Percentiles rank a stretch among this genome's conserved stretches.
These are phyloP conservation scores for Lydus trimaculatus DNA, from an alignment of 2,888 invertebrate genomes.

Conservation along the genomic window DNA sequence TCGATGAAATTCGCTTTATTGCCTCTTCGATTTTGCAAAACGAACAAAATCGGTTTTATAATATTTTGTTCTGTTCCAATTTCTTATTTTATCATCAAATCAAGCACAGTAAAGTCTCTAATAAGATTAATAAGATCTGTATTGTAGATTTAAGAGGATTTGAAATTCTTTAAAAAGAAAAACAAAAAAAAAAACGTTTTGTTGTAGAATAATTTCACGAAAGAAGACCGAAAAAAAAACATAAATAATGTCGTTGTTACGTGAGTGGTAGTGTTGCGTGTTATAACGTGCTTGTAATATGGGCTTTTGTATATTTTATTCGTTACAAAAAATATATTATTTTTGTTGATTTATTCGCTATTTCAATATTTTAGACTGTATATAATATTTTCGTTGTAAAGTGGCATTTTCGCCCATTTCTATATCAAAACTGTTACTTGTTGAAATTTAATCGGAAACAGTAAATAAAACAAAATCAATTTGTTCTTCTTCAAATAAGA, in stretches of 20 bases:
- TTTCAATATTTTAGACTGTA: neutral
- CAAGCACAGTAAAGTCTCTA: neutral
- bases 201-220: too few species aligned
- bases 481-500: neutral
- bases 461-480: neutral
- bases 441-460: neutral
- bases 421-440: too few species aligned
- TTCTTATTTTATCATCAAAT: neutral
- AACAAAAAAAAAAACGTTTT: too few species aligned
- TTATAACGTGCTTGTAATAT: neutral
- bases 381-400: neutral
- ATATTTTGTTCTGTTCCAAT: neutral
- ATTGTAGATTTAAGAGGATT: neutral
- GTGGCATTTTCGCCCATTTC: neutral
- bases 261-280: neutral
- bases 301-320: neutral
- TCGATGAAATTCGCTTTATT: slow-evolving; percentile 1
- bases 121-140: neutral
- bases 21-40: neutral
- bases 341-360: neutral
- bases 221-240: too few species aligned
- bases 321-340: neutral
- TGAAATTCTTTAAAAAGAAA: too few species aligned
- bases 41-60: neutral
- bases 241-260: neutral